phyloP scores from a whole-genome alignment of 2,797 vertebrate species.

The Malurus splendens region DNA sequence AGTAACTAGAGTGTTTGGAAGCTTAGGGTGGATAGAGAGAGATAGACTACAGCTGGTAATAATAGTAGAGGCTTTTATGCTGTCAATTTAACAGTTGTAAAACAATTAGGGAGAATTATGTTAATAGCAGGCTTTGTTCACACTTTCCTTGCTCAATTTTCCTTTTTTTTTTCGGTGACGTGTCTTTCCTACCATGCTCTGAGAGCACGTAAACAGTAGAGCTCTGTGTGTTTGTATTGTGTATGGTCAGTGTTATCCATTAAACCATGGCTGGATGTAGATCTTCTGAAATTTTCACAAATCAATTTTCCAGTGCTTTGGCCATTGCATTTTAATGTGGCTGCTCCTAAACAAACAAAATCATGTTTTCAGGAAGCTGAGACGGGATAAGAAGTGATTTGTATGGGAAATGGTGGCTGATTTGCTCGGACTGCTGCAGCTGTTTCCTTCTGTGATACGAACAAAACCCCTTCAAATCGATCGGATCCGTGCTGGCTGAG shows the following conservation, averaged over 20 bases:
- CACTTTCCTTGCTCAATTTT: slow-evolving; percentile 16
- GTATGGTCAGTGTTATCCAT: slow-evolving; percentile 32
- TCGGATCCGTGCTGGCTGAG: slow-evolving; percentile 19
- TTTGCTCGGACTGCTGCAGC: slow-evolving; percentile 39
- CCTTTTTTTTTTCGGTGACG: neutral
- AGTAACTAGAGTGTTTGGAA: slow-evolving; percentile 19
- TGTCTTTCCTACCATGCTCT: neutral
- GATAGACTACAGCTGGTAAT: slow-evolving; percentile 31
- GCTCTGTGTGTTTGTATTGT: slow-evolving; percentile 27
- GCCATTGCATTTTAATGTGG: slow-evolving; percentile 40
- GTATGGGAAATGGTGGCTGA: slow-evolving; percentile 59
- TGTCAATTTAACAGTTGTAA: slow-evolving; percentile 52
- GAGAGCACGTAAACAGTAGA: neutral
- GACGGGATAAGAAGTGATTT: slow-evolving; percentile 51
- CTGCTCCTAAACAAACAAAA: slow-evolving; percentile 51
- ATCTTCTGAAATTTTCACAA: slow-evolving; percentile 41
- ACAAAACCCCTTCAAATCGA: slow-evolving; percentile 44
- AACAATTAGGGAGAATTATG: slow-evolving; percentile 57
- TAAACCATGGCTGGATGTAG: slow-evolving; percentile 24
- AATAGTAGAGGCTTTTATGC: slow-evolving; percentile 38
- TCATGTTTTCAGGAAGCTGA: slow-evolving; percentile 51
- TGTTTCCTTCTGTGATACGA: slow-evolving; percentile 30
- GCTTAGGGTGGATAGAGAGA: slow-evolving; percentile 1
- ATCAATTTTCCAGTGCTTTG: slow-evolving; percentile 54
- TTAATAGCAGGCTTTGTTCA: slow-evolving; percentile 48